Base-by-base conservation (phyloP, 2,888 invertebrate genomes). In the Platycnemis pennipes region DNA sequence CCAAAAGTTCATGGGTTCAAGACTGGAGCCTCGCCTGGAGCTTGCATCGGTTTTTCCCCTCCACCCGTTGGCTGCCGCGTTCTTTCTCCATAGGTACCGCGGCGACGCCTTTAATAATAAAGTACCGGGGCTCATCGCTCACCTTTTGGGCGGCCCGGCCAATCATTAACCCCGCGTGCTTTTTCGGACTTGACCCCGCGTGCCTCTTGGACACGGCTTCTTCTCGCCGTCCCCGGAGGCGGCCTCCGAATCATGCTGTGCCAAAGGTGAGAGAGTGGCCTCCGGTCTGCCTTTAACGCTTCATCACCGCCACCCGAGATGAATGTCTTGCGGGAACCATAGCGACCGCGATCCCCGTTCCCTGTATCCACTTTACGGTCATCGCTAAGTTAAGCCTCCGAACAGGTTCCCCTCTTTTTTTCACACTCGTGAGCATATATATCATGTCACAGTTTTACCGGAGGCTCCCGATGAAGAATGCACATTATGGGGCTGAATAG, bases 1-100 rank as follows among this genome's bases (percentile, higher is more conserved):
- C 31, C 22, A 31, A 89, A 89, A 53, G 56, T 49, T 89, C 89
- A 53, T 37, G 53, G 89, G 37, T 89, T 89, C 89, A 53, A 49
- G 89, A 16, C 56, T 22, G 37, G 89, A 37, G 77, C 77, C 13
- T 63, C 56, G 42, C 31, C 11, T 49, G 31, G 2, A 16, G 42
- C 45, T 44, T 44, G n/a, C 26, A 16, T 45, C 45, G 22, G 7
- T 46, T 46, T 45, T 45, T 87, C 19, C n/a, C 22, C 45, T 22
- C 45, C 26, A 2, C 5, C 45, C n/a, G 11, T n/a, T 22, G 8
- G 87, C 87, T 45, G 31, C 37, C 37, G 77, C 77, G 77, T 77
- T 77, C 77, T 16, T 37, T 77, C 37, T 77, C 63, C 26, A n/a
- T 26, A n/a, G n/a, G 63, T 26, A n/a, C 63, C n/a, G 63, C n/a